Base-by-base conservation (phyloP, 2,888 invertebrate genomes). In the Colostygia pectinataria region DNA sequence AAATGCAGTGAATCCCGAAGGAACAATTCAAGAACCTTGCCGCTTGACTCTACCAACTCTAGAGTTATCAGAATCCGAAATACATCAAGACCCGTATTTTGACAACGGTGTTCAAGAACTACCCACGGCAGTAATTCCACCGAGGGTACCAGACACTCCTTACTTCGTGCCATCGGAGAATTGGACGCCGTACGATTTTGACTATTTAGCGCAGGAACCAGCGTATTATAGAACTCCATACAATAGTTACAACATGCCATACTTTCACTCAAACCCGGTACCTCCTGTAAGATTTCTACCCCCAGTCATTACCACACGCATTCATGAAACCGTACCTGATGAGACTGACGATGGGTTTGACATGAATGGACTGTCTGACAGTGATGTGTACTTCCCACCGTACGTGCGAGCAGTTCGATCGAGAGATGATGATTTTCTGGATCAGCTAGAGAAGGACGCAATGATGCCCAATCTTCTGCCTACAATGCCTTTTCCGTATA, bases 391-490 rank as follows among this genome's bases (percentile, higher is more conserved):
- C 33, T 51, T 59, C 12, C 54, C 61, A 4, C 55, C 63, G 8
- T 63, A 61, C 14, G 48, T 60, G 7, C 62, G 71, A 46, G 51
- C 64, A 4, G 61, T 62, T n/a, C 64, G 72, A 14, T 63, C 64
- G 2, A 66, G 57, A 23, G 67, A 71, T 5, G 71, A 76, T 3
- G 78, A 81, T 20, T 68, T 74, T 4, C 45, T 81, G 53, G 68
- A 74, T 2, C 74, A 83, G 20, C 58, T 87, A 20, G 50, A 64
- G 5, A 74, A 83, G 44, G 80, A 82, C 13, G 73, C 81, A 1
- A 76, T 79, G 23, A 71, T 89, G 61, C 77, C 77, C 13, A 89
- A 88, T 47, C 71, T 86, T 28, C 50, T 89, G 36, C 89, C 89
- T 2, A 84, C 80, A 1, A 88, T 89, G 85, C 62, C 77, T 4